Evolutionary conservation across 2,888 invertebrate species (phyloP).

Genomic region (Arctia plantaginis): DNA sequence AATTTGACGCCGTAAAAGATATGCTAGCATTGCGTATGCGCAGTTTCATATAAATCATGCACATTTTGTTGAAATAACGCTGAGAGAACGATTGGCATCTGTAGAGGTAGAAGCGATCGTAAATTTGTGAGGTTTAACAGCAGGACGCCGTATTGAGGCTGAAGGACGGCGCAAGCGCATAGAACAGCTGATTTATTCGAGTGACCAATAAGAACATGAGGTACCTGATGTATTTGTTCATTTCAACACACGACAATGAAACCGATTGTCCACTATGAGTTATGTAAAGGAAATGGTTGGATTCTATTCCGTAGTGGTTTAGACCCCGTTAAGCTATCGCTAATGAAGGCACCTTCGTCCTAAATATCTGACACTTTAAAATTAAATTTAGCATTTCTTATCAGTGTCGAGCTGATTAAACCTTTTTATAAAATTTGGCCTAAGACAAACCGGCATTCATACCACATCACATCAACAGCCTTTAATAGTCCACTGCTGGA

Average conservation of each 20-base stretch:
- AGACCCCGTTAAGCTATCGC: neutral
- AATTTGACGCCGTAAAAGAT: slow-evolving; percentile 48
- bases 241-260: slow-evolving; percentile 45
- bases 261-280: slow-evolving; percentile 46
- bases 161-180: slow-evolving; percentile 74
- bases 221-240: slow-evolving; percentile 65
- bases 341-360: neutral
- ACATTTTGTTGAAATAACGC: slow-evolving; percentile 85
- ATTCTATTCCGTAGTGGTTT: slow-evolving; percentile 21
- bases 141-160: slow-evolving; percentile 74
- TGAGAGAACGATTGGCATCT: slow-evolving; percentile 79
- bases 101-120: slow-evolving; percentile 81
- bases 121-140: slow-evolving; percentile 84
- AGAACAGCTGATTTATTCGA: slow-evolving; percentile 80
- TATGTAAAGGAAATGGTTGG: slow-evolving; percentile 34
- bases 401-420: neutral
- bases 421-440: neutral
- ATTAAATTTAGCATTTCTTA: neutral
- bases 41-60: slow-evolving; percentile 76
- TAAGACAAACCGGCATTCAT: neutral
- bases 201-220: slow-evolving; percentile 59
- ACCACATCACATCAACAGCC: neutral
- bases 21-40: slow-evolving; percentile 47
- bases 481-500: no score
- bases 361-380: neutral